These are phyloP conservation scores for Fregetta grallaria DNA, from an alignment of 2,113 vertebrate species.

Conservation along the genomic window DNA sequence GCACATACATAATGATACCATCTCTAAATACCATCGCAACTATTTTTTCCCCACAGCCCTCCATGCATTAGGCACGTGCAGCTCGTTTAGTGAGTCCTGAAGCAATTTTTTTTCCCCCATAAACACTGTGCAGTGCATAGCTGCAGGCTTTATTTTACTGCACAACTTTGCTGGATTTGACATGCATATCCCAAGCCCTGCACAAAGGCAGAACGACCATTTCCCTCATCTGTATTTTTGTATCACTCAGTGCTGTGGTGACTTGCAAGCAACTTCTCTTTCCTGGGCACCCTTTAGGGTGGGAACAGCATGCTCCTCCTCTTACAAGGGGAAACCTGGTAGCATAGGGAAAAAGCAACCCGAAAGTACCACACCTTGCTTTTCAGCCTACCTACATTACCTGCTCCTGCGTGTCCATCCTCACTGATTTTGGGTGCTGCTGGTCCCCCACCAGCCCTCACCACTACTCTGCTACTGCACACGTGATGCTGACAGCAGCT, in stretches of 20 bases:
- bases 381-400: background rate
- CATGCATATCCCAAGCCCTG: background rate
- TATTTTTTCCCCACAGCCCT: background rate
- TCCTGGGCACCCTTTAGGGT: background rate
- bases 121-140: background rate
- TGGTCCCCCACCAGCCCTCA: background rate
- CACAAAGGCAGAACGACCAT: background rate
- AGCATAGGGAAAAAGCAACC: background rate
- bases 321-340: background rate
- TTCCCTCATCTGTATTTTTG: background rate
- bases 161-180: background rate
- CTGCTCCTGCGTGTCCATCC: background rate
- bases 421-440: background rate
- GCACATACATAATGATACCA: background rate
- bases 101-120: background rate
- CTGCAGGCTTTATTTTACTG: background rate
- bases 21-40: background rate
- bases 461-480: background rate
- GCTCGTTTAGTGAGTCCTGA: background rate
- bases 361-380: background rate
- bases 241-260: background rate
- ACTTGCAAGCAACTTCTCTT: background rate
- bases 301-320: background rate
- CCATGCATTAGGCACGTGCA: fast-evolving
- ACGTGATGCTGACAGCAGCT: background rate